These are phyloP conservation scores for Dipus sagitta DNA, from an alignment of 2,797 vertebrate species.

Conservation along the genomic window DNA sequence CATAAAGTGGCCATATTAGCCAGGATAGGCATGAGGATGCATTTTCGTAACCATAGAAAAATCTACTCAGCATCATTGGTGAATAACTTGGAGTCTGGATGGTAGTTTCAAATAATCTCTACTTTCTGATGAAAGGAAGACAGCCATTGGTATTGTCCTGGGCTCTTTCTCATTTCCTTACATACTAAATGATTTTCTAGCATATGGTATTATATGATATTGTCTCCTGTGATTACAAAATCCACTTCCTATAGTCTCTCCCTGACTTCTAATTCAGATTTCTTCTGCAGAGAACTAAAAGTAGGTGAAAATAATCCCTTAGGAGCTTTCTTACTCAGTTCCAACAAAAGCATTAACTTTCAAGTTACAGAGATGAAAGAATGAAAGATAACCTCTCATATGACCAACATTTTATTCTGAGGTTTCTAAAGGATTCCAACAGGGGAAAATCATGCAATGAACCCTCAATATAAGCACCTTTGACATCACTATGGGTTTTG, in stretches of 20 bases:
- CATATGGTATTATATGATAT: background rate
- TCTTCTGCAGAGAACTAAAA: background rate
- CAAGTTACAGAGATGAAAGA: background rate
- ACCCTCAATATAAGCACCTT: background rate
- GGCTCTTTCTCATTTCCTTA: background rate
- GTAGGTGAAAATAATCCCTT: background rate
- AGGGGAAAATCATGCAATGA: background rate
- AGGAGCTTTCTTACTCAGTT: background rate
- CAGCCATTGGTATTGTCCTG: background rate
- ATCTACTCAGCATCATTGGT: background rate
- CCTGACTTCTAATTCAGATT: background rate
- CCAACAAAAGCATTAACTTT: background rate
- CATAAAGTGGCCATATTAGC: too few species aligned
- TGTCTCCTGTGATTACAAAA: background rate
- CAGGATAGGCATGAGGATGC: background rate
- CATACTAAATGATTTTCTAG: background rate
- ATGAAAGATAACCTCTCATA: background rate
- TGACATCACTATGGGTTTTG: background rate
- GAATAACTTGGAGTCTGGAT: too few species aligned
- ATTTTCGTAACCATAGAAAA: background rate
- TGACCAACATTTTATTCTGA: background rate
- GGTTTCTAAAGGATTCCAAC: background rate
- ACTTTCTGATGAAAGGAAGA: background rate
- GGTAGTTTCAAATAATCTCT: background rate
- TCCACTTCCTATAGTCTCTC: background rate